Percentiles rank a stretch among this genome's conserved stretches.
phyloP scores from a whole-genome alignment of 1,140 invertebrate genomes.

The Zaprionus inermis region DNA sequence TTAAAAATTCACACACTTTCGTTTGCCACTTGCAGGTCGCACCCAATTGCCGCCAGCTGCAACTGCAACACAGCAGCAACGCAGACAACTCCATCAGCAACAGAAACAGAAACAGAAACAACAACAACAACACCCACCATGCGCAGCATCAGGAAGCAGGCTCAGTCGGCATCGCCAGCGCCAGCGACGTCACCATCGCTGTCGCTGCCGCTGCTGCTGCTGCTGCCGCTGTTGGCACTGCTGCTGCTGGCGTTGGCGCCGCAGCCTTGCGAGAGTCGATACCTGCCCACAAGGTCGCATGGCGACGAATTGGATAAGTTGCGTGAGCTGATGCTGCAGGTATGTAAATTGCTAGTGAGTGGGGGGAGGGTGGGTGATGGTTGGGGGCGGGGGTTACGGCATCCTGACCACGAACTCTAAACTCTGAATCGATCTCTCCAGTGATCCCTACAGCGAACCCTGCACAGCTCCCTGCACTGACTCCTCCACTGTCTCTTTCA shows the following conservation, averaged over 20 bases:
- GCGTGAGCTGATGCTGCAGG: conserved; percentile 86
- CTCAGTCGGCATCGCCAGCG: conserved; percentile 10
- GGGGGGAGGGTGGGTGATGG: not conserved
- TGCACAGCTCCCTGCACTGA: not conserved
- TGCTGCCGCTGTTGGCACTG: conserved; percentile 63
- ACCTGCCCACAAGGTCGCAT: conserved; percentile 86
- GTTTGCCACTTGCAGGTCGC: conserved; percentile 17
- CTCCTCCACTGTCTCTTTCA: not conserved
- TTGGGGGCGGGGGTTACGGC: too few relatives aligned
- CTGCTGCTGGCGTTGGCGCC: conserved; percentile 62
- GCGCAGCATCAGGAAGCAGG: conserved; percentile 42
- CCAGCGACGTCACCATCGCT: not conserved
- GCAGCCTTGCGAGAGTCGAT: conserved; percentile 84
- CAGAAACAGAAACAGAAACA: conserved; percentile 31
- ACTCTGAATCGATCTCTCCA: not conserved
- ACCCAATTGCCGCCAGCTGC: conserved; percentile 14
- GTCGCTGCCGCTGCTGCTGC: conserved; percentile 27
- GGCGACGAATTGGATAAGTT: conserved; percentile 86
- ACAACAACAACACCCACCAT: conserved; percentile 33
- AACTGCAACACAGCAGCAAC: conserved; percentile 17
- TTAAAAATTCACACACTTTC: conserved; percentile 35
- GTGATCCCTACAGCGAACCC: not conserved
- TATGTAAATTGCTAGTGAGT: conserved; percentile 76
- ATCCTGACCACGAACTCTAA: too few relatives aligned
- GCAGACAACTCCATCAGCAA: conserved; percentile 30